Conservation (phyloP, 2,797 vertebrate genomes). For the Alcedo atthis region DNA sequence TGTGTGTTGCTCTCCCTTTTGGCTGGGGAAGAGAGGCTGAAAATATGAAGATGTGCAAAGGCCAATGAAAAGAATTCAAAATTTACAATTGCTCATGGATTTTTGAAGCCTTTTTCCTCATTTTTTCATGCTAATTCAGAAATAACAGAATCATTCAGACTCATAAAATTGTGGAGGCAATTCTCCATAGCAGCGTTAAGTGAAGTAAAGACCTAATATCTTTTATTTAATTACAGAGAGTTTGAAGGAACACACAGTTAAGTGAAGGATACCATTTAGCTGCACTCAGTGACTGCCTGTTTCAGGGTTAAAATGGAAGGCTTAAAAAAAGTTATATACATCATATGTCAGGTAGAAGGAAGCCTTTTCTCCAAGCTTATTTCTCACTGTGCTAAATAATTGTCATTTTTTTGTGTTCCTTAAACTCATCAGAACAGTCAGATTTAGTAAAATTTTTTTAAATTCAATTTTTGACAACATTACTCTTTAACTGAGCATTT, state of each 20-base stretch:
- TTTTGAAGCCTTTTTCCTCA: neutral
- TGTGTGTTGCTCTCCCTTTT: neutral
- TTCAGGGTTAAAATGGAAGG: neutral
- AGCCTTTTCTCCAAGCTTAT: neutral
- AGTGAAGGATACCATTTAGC: neutral
- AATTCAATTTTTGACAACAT: neutral
- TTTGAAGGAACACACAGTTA: neutral
- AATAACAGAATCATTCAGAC: neutral
- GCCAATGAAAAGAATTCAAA: neutral
- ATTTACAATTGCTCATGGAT: neutral
- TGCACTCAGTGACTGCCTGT: neutral
- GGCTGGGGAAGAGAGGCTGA: neutral
- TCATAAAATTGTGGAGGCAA: neutral
- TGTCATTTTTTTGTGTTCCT: neutral
- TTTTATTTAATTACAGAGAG: neutral
- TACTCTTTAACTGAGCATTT: neutral
- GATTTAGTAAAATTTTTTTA: neutral
- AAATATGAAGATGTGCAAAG: neutral
- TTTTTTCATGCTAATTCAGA: neutral
- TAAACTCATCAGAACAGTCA: neutral
- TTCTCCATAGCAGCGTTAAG: neutral
- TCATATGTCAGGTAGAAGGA: neutral
- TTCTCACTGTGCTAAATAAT: constrained; percentile 1
- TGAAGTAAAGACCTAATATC: neutral
- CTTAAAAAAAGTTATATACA: neutral